Evolutionary conservation across 2,113 vertebrate genomes (phyloP), one percentile per base, ranked within the genome.

Genomic region (Desmodus rotundus): DNA sequence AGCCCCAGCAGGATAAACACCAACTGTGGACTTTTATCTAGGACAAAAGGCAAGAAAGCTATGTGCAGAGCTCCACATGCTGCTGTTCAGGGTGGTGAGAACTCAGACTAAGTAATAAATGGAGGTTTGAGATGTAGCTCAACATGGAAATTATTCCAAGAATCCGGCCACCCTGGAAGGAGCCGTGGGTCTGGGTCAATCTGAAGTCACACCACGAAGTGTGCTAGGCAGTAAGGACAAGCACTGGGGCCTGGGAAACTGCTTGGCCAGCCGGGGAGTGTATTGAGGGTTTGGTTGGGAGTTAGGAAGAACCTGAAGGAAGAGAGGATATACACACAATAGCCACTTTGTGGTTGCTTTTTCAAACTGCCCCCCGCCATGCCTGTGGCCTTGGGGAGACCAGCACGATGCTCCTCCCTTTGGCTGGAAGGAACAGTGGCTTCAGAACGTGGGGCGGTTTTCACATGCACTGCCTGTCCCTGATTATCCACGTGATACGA

Each of bases 401-500:
- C 13, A 47, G 41, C 10, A 36, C 5, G 13, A 10, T 11, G 73
- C 68, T 19, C 50, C 45, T 7, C 4, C 26, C 68, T 56, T 9
- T 52, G 41, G 84, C 45, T 76, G 63, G 56, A 95, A 91, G 92
- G 70, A 22, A 28, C 0, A 67, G 92, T 94, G 89, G 56, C 92
- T 97, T 95, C 78, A 70, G 43, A 82, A 96, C 56, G 65, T 9
- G 94, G 82, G 14, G 45, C 96, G 82, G 61, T 87, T 94, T 93
- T 81, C 88, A 82, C 4, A 78, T 28, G 85, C 63, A 31, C 96
- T 74, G 96, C 92, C 95, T 97, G 85, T 68, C 84, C 68, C 96
- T 96, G 91, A 96, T 97, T 97, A 96, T 93, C 98, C 97, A 97
- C 94, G 96, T 91, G 95, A 97, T 96, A 81, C 97, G 94, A 96